Percentiles rank a stretch among this genome's conserved stretches.
Evolutionary conservation across 2,113 vertebrate species (phyloP).

Genomic region (Halichoeres trimaculatus): DNA sequence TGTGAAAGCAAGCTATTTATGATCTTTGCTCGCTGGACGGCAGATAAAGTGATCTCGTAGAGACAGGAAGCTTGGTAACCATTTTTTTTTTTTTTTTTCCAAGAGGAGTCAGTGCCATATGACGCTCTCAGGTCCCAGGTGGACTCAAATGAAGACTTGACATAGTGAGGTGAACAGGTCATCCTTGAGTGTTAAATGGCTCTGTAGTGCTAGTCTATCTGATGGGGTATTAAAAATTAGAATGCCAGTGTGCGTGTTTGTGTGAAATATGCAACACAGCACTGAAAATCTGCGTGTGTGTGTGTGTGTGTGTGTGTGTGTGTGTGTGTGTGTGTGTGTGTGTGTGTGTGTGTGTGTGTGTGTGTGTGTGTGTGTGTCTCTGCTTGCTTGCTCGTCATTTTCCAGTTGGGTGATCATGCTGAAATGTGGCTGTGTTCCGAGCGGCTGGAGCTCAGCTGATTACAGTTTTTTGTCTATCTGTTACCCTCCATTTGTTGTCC

Average conservation of each 20-base stretch:
- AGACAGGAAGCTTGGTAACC: conserved; percentile 20
- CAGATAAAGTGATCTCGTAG: conserved; percentile 34
- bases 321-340: neutral
- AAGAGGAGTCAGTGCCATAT: conserved; percentile 12
- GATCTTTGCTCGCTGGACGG: conserved; percentile 43
- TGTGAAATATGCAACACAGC: conserved; percentile 30
- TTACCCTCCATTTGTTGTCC: neutral
- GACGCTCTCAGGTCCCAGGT: conserved; percentile 18
- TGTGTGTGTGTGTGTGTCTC: conserved; percentile 3
- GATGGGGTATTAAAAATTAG: conserved; percentile 4
- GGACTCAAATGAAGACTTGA: conserved; percentile 28
- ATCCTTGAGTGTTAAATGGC: conserved; percentile 24
- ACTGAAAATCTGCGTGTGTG: neutral
- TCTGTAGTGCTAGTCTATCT: neutral
- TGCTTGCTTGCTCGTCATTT: conserved; percentile 35
- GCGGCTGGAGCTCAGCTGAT: neutral
- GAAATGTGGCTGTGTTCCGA: conserved; percentile 12
- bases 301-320: no score
- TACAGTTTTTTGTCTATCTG: neutral
- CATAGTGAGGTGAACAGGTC: conserved; percentile 10
- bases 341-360: no score
- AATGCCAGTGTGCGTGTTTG: conserved; percentile 3
- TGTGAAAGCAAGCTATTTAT: conserved; percentile 70
- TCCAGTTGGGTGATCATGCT: conserved; percentile 27
- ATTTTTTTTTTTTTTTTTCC: conserved; percentile 42